Evolutionary conservation across 1,140 invertebrate species (phyloP).

Genomic region (Bombus haemorrhoidalis): DNA sequence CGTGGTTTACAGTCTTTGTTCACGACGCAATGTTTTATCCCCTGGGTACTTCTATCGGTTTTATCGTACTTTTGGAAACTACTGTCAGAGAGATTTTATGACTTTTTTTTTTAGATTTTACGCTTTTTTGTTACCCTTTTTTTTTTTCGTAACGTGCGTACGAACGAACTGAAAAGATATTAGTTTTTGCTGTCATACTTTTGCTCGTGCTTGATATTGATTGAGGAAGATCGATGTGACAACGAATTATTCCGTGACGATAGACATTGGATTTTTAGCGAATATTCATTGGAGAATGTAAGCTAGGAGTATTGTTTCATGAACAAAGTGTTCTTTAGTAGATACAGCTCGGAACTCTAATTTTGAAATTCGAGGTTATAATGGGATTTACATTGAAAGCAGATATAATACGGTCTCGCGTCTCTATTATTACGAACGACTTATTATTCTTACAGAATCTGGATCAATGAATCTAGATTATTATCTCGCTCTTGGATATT

Average conservation of each 20-base stretch:
- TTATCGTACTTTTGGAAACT: neutral
- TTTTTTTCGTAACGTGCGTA: neutral
- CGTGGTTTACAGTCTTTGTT: too few relatives aligned
- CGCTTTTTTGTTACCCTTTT: neutral
- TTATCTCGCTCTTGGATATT: neutral
- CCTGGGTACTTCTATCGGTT: neutral
- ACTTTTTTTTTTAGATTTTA: neutral
- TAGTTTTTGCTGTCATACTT: neutral
- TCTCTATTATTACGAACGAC: neutral
- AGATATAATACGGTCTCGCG: neutral
- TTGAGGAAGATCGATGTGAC: neutral
- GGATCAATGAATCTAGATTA: neutral
- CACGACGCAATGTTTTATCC: neutral
- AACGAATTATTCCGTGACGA: neutral
- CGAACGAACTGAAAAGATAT: neutral
- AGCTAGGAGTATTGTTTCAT: neutral
- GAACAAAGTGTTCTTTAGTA: neutral
- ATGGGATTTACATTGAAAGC: neutral
- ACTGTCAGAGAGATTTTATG: neutral
- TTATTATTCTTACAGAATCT: neutral
- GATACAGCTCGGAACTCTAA: neutral
- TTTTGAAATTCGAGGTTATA: neutral
- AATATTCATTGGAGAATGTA: neutral
- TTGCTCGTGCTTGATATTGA: neutral
- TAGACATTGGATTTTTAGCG: neutral